Base-by-base conservation (phyloP, 2,888 invertebrate species). In the Acanthacorydalis orientalis region DNA sequence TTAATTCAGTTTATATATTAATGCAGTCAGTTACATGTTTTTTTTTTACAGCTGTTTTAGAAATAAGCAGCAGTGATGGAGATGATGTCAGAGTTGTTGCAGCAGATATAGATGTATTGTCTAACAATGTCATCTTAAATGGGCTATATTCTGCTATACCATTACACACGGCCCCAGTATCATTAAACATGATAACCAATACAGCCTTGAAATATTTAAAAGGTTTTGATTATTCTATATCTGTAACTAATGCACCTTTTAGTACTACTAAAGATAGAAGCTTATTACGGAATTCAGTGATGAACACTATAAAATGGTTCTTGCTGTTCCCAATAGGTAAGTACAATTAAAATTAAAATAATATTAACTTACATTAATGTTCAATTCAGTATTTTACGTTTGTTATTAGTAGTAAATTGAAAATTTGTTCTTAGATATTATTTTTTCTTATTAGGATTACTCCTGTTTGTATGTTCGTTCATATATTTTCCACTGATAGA, bases 401-500 rank as follows among this genome's bases (percentile, higher is more conserved):
- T n/a, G n/a, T n/a, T n/a, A n/a, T n/a, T 43, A 14, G 7, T 47
- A n/a, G 34, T 16, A 3, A 31, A n/a, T 47, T 40, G n/a, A n/a
- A 9, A 11, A 31, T 47, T 32, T 2, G 6, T 12, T 37, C 6
- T 41, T 41, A 41, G 7, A 41, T 8, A 41, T 10, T 23, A 23
- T 23, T 23, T 6, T 23, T 23, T 23, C n/a, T 46, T 67, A 67
- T 31, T 60, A 58, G 64, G 61, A 43, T 53, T 68, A 11, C 56
- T 72, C 8, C 58, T 72, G 23, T 61, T 74, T n/a, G 56, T 65
- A 14, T 64, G 70, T 0, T 67, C 74, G 53, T 75, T 74, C 51
- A 66, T 77, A 1, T 61, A 74, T 1, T 72, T 83, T 48, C 78
- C 82, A 4, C 72, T 77, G 53, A 65, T 65, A 47, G 86, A 87